phyloP scores from a whole-genome alignment of 2,797 vertebrate species.

The Arrhamphus sclerolepis region DNA sequence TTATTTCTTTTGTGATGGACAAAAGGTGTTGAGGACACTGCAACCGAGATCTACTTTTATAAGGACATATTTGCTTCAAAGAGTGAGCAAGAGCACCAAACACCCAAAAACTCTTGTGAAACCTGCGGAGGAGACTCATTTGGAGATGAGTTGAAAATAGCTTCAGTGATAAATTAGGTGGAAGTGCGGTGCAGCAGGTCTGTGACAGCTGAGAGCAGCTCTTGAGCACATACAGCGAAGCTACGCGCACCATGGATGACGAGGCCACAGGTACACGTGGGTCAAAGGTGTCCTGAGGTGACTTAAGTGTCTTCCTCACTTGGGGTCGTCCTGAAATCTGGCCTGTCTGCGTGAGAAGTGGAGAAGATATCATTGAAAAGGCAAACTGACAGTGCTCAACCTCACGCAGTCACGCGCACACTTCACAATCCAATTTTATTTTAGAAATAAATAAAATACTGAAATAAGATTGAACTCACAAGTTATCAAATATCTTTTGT shows the following conservation, averaged over 20 bases:
- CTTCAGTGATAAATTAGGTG: constrained; percentile 6
- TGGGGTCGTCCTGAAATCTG: constrained; percentile 75
- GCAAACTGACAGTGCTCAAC: too few species aligned
- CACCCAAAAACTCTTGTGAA: constrained; percentile 1
- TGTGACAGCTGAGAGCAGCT: constrained; percentile 25
- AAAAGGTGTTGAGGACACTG: neutral
- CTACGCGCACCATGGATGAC: constrained; percentile 18
- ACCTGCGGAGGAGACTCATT: constrained; percentile 4
- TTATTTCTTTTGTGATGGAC: neutral
- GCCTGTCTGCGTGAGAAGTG: constrained; percentile 64
- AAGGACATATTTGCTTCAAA: neutral
- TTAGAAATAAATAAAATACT: too few species aligned
- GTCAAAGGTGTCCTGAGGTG: constrained; percentile 70
- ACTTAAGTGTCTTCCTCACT: constrained; percentile 75
- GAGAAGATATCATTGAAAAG: neutral
- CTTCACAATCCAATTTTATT: too few species aligned
- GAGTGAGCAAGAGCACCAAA: neutral
- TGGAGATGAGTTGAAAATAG: constrained; percentile 13
- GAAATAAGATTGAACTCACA: too few species aligned
- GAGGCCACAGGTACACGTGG: constrained; percentile 78
- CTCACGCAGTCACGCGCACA: too few species aligned
- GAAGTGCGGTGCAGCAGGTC: constrained; percentile 8
- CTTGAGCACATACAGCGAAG: constrained; percentile 8
- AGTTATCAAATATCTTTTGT: too few species aligned
- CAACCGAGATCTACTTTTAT: neutral